Evolutionary conservation across 2,113 vertebrate genomes (phyloP), one percentile per base, ranked within the genome.

Genomic region (Leptobrachium ailaonicum): DNA sequence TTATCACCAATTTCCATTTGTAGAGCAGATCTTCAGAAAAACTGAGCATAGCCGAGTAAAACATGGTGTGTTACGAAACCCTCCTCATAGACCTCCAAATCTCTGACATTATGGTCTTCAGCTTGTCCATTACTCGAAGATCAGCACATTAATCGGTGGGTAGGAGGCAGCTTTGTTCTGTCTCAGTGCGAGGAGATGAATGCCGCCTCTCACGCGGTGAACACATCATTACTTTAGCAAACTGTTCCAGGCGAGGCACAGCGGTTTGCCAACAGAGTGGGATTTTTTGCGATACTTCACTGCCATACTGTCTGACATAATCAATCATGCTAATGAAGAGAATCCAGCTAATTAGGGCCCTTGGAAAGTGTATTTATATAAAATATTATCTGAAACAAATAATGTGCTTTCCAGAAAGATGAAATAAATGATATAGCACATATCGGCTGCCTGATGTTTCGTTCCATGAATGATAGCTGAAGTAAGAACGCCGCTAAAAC

Each of bases 261-360:
- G 71, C 32, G 32, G 8, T 76, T 84, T 83, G 76, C 70, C 85
- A 83, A 81, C 58, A 80, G 50, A 71, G 81, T 70, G 43, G 42
- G 32, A 42, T 81, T 82, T 81, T 82, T 84, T 45, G 40, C 80
- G 83, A 88, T 90, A 87, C 86, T 80, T 92, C 85, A 78, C 68
- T 89, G 85, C 85, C 87, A 85, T 73, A 80, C 82, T 50, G 66
- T 82, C 73, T 82, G 84, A 75, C 84, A 85, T 10, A 64, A 84
- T 84, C 68, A 74, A 83, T 79, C 82, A 83, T 82, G 70, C 75
- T 83, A 88, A 87, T 83, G 83, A 85, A 79, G 66, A 62, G 79
- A 63, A 71, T 82, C 86, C 76, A 62, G 79, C 69, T 85, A 87
- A 86, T 85, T 85, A 85, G 83, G 84, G 81, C 70, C 71, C 40